Evolutionary conservation across 2,888 invertebrate species (phyloP), one percentile per base, ranked within the genome.

Genomic region (Blera fallax): DNA sequence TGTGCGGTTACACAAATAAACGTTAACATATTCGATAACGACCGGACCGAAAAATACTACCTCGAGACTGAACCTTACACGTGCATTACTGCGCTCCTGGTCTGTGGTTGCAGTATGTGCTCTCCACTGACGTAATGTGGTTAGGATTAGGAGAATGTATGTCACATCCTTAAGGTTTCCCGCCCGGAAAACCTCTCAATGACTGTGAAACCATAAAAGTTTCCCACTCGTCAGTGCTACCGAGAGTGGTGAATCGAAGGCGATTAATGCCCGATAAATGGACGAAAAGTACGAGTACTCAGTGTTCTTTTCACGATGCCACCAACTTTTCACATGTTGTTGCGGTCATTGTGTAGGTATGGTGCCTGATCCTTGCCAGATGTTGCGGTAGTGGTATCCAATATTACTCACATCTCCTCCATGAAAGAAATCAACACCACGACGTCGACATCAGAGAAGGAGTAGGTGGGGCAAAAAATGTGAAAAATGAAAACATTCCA

Each of bases 191-290:
- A 1, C 24, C n/a, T n/a, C 10, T 14, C 37, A 62, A 21, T 54
- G 32, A 34, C 18, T 29, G 18, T 65, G 43, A 64, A 65, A 43
- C 74, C 65, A 27, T 48, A 65, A 73, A 73, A 52, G 21, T 32
- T 54, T 50, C 0, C 69, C 48, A 70, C 56, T 56, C 56, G 69
- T 76, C 45, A 74, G 67, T 34, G 67, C 62, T 14, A 10, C 16
- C n/a, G 50, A 56, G 21, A 21, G 56, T 37, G 76, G 27, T 54
- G 34, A 52, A 34, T 64, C 54, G 45, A 40, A 60, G 32, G 56
- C 77, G 50, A 82, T 77, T 82, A 58, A 82, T 40, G 40, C 14
- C 27, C 56, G 29, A 64, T 58, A 52, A 77, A 56, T 70, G 64
- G 43, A 32, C 64, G 10, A 40, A 10, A 29, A 43, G 11, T 16